Evolutionary conservation across 2,113 vertebrate species (phyloP), one percentile per base, ranked within the genome.

Genomic region (Emydocephalus ijimae): DNA sequence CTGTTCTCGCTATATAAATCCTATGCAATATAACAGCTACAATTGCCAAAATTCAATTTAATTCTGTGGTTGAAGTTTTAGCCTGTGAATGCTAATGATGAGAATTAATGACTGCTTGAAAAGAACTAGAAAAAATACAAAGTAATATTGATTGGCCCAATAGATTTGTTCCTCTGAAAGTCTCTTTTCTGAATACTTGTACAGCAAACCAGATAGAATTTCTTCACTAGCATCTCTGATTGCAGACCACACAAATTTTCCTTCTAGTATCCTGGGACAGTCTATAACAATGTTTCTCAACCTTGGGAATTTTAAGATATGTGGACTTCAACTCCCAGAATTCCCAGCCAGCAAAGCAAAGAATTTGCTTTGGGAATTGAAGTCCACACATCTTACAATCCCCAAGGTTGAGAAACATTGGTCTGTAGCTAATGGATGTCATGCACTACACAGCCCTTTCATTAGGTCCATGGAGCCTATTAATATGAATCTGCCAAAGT

Each of bases 91-190:
- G 90, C 64, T 55, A 52, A 90, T 90, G 74, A 69, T 69, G 50
- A 81, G 90, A 90, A 55, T 90, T 54, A 90, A 90, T 90, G 90
- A 34, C n/a, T 90, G 29, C n/a, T 81, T 90, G 50, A 39, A 90
- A 54, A 81, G 50, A 20, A 81, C 50, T 3, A 81, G 20, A 23
- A 24, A 34, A 81, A 55, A 29, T 55, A 85, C n/a, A 43, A 21
- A 43, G 7, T 43, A 81, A 81, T 43, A 81, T 81, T 43, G 74
- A 81, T 43, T 81, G 74, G 74, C 34, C 34, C 74, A 81, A 81
- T 81, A 81, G 34, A 81, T 81, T 81, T 81, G 34, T 81, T 81
- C 18, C 34, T 81, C 74, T 43, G 20, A 81, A 81, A 81, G 34
- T 43, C 34, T 81, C 34, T 43, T 81, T 81, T 81, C 74, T 81